Conservation (phyloP, 2,888 invertebrate genomes). For the Agrypnus murinus region DNA sequence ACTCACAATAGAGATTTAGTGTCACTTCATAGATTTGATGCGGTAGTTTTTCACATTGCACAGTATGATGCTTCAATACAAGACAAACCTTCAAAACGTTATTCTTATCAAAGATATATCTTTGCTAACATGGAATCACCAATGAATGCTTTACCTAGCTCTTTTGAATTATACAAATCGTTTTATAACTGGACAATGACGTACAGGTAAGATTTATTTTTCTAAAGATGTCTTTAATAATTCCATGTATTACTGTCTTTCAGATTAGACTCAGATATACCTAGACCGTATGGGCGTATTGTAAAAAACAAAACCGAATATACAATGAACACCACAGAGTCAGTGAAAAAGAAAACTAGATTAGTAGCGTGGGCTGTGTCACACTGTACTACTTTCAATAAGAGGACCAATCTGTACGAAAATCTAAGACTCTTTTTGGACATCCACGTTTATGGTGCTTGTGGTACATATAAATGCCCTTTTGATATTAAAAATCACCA, state of each 20-base stretch:
- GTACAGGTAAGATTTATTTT: slow-evolving; percentile 66
- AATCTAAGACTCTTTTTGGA: slow-evolving; percentile 74
- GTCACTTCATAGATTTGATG: slow-evolving; percentile 71
- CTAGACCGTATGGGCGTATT: slow-evolving; percentile 68
- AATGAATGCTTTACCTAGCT: slow-evolving; percentile 21
- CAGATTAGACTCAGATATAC: slow-evolving; percentile 66
- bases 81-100: background rate
- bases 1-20: slow-evolving; percentile 67
- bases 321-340: slow-evolving; percentile 50
- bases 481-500: slow-evolving; percentile 26
- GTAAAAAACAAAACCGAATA: slow-evolving; percentile 53
- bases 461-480: slow-evolving; percentile 71
- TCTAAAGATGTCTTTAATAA: background rate
- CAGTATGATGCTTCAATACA: background rate
- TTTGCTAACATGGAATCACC: background rate
- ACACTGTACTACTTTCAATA: slow-evolving; percentile 72
- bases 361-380: slow-evolving; percentile 76
- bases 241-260: slow-evolving; percentile 4
- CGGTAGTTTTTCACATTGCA: slow-evolving; percentile 70
- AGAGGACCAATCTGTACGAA: slow-evolving; percentile 69
- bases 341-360: slow-evolving; percentile 68
- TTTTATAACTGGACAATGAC: slow-evolving; percentile 77
- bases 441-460: slow-evolving; percentile 79
- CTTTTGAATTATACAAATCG: slow-evolving; percentile 59
- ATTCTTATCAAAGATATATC: background rate